Evolutionary conservation across 2,797 vertebrate genomes (phyloP).

Genomic region (Ambastaia sidthimunki): DNA sequence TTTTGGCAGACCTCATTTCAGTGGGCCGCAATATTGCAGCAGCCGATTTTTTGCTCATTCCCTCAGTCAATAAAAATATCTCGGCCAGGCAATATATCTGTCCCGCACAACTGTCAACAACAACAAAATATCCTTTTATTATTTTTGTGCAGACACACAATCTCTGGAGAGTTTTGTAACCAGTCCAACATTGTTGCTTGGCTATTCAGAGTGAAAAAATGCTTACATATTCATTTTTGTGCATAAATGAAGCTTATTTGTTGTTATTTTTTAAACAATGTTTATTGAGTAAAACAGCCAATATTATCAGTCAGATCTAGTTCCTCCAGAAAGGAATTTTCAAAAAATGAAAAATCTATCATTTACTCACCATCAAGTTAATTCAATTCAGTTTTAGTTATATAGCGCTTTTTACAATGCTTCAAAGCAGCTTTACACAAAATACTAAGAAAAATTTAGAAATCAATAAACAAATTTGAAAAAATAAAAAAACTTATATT

Average conservation of each 20-base stretch:
- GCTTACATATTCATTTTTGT: neutral
- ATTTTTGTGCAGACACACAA: slow-evolving; percentile 34
- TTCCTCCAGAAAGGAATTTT: no score
- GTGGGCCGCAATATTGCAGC: slow-evolving; percentile 41
- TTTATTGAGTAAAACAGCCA: no score
- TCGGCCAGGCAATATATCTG: slow-evolving; percentile 55
- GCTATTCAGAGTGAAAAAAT: neutral
- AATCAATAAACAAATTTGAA: no score
- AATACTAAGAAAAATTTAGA: no score
- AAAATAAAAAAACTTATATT: no score
- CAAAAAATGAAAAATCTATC: no score
- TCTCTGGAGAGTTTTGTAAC: slow-evolving; percentile 23
- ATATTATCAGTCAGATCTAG: no score
- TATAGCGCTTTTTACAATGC: no score
- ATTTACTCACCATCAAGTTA: no score
- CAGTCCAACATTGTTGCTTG: neutral
- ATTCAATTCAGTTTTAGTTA: no score
- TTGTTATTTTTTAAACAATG: neutral
- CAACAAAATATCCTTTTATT: slow-evolving; percentile 35
- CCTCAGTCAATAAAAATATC: slow-evolving; percentile 52
- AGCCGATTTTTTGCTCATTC: slow-evolving; percentile 53
- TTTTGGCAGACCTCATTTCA: slow-evolving; percentile 51
- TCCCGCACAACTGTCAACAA: slow-evolving; percentile 31
- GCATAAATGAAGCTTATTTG: neutral
- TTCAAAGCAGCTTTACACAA: no score